Evolutionary conservation across 2,113 vertebrate genomes (phyloP).

Genomic region (Raphicerus campestris): DNA sequence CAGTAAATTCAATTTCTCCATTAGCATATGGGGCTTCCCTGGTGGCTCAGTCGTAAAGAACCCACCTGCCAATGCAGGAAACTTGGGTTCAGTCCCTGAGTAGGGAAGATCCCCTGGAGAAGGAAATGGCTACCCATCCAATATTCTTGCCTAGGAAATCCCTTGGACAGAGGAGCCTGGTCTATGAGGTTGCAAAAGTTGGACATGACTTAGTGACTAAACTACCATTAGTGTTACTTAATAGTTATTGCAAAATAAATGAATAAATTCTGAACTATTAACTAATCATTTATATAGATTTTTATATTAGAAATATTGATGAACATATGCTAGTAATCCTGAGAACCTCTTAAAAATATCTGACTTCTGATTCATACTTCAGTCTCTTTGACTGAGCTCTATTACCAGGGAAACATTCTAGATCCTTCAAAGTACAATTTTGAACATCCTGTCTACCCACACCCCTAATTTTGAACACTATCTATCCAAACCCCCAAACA

Average conservation of each 20-base stretch:
- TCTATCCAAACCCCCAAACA: background rate
- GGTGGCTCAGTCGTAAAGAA: background rate
- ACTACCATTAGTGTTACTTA: background rate
- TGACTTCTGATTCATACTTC: background rate
- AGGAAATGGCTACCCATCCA: background rate
- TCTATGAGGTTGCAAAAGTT: background rate
- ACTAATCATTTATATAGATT: background rate
- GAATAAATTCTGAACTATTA: background rate
- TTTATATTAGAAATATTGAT: background rate
- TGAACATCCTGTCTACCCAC: background rate
- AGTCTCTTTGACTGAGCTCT: background rate
- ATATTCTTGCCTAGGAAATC: background rate
- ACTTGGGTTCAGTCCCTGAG: background rate
- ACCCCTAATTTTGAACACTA: background rate
- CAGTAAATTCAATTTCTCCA: background rate
- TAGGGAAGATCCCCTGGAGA: background rate
- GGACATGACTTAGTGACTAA: background rate
- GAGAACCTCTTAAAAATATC: background rate
- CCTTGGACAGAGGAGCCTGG: background rate
- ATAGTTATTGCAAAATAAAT: background rate
- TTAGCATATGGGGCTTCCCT: background rate
- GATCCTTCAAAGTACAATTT: background rate
- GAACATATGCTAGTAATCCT: background rate
- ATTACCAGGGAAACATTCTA: background rate
- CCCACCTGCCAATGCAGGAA: background rate